A percentile compares a stretch with the other conserved stretches of the same genome.
Evolutionary conservation across 2,888 invertebrate genomes (phyloP).

Genomic region (Drosophila kuntzei): DNA sequence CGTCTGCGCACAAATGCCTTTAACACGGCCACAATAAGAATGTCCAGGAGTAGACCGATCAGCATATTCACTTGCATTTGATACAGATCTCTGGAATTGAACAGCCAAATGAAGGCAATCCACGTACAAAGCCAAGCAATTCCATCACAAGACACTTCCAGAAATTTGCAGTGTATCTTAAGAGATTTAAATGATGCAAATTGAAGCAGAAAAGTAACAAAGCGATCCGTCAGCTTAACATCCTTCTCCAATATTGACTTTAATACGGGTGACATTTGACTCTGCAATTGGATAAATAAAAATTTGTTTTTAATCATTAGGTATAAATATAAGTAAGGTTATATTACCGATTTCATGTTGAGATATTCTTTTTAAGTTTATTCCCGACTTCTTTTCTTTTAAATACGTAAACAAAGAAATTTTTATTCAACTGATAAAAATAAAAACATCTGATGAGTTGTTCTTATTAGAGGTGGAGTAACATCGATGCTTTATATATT

Average conservation of each 20-base stretch:
- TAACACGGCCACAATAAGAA: conserved; percentile 90
- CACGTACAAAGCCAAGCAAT: conserved; percentile 93
- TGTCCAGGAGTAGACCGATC: conserved; percentile 91
- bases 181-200: conserved; percentile 80
- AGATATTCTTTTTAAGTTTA: background rate
- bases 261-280: conserved; percentile 18
- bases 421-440: conserved; percentile 9
- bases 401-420: conserved; percentile 10
- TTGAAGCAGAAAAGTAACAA: conserved; percentile 77
- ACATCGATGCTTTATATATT: background rate
- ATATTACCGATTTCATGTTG: conserved; percentile 34
- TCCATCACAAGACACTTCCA: conserved; percentile 93
- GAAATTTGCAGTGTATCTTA: conserved; percentile 78
- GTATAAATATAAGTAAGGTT: background rate
- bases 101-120: conserved; percentile 91
- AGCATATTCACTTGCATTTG: conserved; percentile 95
- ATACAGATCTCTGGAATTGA: conserved; percentile 89
- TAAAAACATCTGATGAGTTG: conserved; percentile 8
- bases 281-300: conserved; percentile 14
- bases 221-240: conserved; percentile 75
- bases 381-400: background rate
- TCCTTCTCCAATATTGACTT: conserved; percentile 74
- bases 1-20: conserved; percentile 92
- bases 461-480: conserved; percentile 9
- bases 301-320: background rate